Evolutionary conservation across 2,797 vertebrate genomes (phyloP).

Genomic region (Cossypha dichroa): DNA sequence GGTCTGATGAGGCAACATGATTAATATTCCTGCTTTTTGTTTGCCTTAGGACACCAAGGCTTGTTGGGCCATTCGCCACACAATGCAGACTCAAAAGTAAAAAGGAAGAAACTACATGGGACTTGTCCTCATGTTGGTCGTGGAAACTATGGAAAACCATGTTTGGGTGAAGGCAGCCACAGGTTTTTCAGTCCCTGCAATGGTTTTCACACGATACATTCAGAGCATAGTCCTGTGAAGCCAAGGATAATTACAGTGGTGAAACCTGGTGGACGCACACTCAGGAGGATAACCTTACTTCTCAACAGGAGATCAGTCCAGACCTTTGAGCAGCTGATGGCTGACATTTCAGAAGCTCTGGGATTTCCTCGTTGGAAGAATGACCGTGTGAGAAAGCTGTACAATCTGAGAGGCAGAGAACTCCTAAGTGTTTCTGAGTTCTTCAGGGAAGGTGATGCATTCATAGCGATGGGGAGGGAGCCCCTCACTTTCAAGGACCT

Average conservation of each 20-base stretch:
- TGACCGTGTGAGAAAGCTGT: slow-evolving; percentile 88
- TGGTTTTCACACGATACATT: slow-evolving; percentile 81
- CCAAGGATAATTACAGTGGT: slow-evolving; percentile 92
- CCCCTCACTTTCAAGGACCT: slow-evolving; percentile 85
- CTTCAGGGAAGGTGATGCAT: slow-evolving; percentile 89
- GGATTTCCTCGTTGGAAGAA: slow-evolving; percentile 93
- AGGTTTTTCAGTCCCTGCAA: slow-evolving; percentile 51
- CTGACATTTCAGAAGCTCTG: slow-evolving; percentile 93
- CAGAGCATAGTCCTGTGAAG: slow-evolving; percentile 86
- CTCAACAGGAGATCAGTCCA: slow-evolving; percentile 91
- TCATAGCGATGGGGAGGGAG: slow-evolving; percentile 88
- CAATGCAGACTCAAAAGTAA: slow-evolving; percentile 64
- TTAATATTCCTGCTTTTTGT: not conserved
- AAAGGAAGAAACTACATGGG: slow-evolving; percentile 69
- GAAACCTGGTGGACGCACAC: slow-evolving; percentile 78
- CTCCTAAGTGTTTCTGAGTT: slow-evolving; percentile 90
- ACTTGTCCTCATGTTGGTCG: slow-evolving; percentile 70
- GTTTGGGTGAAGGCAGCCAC: slow-evolving; percentile 36
- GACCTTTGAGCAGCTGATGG: slow-evolving; percentile 91
- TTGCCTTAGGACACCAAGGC: slow-evolving; percentile 72
- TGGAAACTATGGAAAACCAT: slow-evolving; percentile 72
- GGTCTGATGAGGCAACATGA: not conserved
- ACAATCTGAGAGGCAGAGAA: slow-evolving; percentile 88
- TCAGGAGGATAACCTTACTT: slow-evolving; percentile 89
- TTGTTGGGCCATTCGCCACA: slow-evolving; percentile 69